Base-by-base conservation (phyloP, 2,888 invertebrate species). In the Melangyna quadrimaculata region DNA sequence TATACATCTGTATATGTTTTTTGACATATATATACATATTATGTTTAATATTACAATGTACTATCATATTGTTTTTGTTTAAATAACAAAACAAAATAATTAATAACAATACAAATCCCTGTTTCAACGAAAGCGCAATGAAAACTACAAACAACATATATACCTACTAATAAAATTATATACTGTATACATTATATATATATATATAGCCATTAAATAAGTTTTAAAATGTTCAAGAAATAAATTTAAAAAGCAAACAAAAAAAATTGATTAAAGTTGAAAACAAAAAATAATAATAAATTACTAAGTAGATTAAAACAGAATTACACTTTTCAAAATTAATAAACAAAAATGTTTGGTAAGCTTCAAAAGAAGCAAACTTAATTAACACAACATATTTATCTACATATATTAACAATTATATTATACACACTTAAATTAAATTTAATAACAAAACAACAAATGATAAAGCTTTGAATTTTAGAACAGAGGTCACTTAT, bases 91-190 rank as follows among this genome's bases (percentile, higher is more conserved):
- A 67, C 51, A 27, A 73, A 75, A 55, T 48, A 67, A 71, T 86
- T 72, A 55, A 72, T 73, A n/a, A 80, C 65, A 86, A 86, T 78
- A 82, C 87, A 87, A 87, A 87, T 74, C 87, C 87, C 87, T 82
- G 81, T 87, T 87, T 87, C 87, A 87, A 87, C 87, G 87, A 87
- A 87, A 74, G 87, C 87, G 87, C 87, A 87, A 87, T 86, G 86
- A 80, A 86, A 86, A 86, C 77, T 86, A 86, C 86, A 80, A 86
- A 86, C 77, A 86, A 86, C 81, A 81, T 86, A 86, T 81, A 81
- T 86, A 86, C 86, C 86, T 86, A 84, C 51, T 84, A 74, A 83
- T 73, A 45, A 78, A 79, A 80, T 53, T 61, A 67, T 77, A 80
- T 77, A 86, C 53, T 61, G 51, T 81, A 81, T 63, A 57, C 74